phyloP scores from a whole-genome alignment of 2,888 invertebrate species.

The Xanthorhoe designata region DNA sequence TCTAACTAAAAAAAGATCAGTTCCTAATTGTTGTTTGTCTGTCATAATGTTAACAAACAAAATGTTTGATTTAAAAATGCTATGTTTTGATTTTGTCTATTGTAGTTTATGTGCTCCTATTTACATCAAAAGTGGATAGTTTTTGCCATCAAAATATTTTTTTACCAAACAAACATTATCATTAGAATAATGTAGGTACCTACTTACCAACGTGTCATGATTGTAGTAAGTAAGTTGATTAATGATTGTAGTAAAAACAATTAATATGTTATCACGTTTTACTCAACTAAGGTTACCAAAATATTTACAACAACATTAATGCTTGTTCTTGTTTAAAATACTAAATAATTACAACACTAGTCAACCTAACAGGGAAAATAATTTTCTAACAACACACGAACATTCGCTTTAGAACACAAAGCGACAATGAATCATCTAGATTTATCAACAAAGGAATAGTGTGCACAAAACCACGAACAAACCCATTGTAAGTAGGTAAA shows the following conservation, averaged over 20 bases:
- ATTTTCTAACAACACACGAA: background rate
- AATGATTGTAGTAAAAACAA: no score
- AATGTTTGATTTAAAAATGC: no score
- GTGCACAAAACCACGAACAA: background rate
- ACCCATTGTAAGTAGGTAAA: background rate
- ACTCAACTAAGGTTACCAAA: background rate
- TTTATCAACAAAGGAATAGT: background rate
- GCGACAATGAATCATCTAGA: background rate
- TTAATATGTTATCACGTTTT: background rate
- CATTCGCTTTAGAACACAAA: background rate
- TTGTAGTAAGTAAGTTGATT: no score
- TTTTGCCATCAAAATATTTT: no score
- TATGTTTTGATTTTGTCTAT: no score
- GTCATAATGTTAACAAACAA: no score
- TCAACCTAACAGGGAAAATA: background rate
- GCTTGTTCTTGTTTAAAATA: background rate
- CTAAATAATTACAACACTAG: background rate
- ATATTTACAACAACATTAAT: background rate
- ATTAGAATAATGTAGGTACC: background rate
- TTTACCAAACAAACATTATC: background rate
- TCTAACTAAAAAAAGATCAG: no score
- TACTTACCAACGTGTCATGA: background rate
- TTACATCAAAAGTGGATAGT: no score
- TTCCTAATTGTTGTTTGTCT: no score
- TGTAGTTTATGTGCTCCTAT: no score